Evolutionary conservation across 1,140 invertebrate genomes (phyloP), one percentile per base, ranked within the genome.

Genomic region (Nomia melanderi): DNA sequence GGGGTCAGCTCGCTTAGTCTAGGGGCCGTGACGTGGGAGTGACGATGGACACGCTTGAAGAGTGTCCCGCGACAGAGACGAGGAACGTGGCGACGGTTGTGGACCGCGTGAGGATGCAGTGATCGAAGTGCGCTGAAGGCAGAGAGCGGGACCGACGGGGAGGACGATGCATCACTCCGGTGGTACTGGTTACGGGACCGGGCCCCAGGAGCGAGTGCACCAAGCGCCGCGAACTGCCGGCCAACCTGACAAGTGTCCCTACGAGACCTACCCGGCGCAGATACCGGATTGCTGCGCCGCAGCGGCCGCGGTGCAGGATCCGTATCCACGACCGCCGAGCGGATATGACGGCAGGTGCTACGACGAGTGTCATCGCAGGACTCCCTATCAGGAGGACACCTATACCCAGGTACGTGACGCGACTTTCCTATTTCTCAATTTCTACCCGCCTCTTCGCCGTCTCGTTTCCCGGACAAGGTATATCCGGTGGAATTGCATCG

Each of bases 281-380:
- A 92, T 92, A 70, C 92, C 92, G 39, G 92, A 92, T 56, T 92
- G 92, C 70, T 92, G 92, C 65, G 92, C 92, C 7, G 87, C 83
- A 9, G 90, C 88, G 57, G 89, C 89, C 4, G 88, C 84, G 56
- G 84, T 81, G 23, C 91, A 91, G 73, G 91, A 92, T 36, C 78
- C 90, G 47, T 92, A 91, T 63, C 89, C 91, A 17, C 86, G 91
- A 31, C 91, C 90, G 59, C 89, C 91, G 0, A 92, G 90, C 77
- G 90, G 86, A 56, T 92, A 92, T 72, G 91, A 92, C 50, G 86
- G 84, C 39, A 89, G 90, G 47, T 92, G 90, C 65, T 92, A 90
- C 79, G 90, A 92, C 41, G 92, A 92, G 6, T 92, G 89, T 62
- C 91, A 91, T 78, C 87, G 90, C 36, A 89, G 90, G 60, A 88